phyloP scores from a whole-genome alignment of 2,113 vertebrate genomes.

The Gobius niger region DNA sequence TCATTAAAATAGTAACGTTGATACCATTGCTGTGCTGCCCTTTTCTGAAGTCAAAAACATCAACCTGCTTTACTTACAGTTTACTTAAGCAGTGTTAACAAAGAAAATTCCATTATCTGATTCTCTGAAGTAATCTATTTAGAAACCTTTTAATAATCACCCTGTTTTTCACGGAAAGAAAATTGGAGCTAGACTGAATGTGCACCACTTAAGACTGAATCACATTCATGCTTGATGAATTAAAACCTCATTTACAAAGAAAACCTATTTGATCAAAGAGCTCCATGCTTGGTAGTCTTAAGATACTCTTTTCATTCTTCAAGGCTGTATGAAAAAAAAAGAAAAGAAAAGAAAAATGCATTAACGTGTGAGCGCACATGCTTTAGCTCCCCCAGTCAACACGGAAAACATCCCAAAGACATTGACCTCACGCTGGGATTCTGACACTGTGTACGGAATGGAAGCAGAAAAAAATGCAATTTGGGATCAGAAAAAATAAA shows the following conservation, averaged over 20 bases:
- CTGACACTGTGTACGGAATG: slow-evolving; percentile 19
- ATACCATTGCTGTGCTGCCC: no score
- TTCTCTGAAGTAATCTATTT: no score
- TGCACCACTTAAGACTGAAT: background rate
- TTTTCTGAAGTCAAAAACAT: no score
- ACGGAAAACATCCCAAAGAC: slow-evolving; percentile 13
- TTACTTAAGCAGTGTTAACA: no score
- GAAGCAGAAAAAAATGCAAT: slow-evolving; percentile 10
- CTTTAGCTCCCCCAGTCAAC: background rate
- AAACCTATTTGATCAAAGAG: background rate
- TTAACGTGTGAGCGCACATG: background rate
- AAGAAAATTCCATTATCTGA: no score
- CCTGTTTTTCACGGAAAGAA: background rate
- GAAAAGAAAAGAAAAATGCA: background rate
- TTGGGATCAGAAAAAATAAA: background rate
- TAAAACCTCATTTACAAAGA: background rate
- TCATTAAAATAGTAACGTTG: no score
- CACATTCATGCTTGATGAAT: background rate
- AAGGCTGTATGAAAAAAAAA: background rate
- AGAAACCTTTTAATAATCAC: background rate
- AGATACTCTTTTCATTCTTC: background rate
- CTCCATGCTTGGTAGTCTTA: background rate
- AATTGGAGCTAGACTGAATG: background rate
- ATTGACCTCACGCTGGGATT: slow-evolving; percentile 19
- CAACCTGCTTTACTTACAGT: no score